A percentile compares a stretch with the other conserved stretches of the same genome.
These are phyloP conservation scores for Chrysoperla carnea DNA, from an alignment of 1,140 invertebrate genomes.

Conservation along the genomic window DNA sequence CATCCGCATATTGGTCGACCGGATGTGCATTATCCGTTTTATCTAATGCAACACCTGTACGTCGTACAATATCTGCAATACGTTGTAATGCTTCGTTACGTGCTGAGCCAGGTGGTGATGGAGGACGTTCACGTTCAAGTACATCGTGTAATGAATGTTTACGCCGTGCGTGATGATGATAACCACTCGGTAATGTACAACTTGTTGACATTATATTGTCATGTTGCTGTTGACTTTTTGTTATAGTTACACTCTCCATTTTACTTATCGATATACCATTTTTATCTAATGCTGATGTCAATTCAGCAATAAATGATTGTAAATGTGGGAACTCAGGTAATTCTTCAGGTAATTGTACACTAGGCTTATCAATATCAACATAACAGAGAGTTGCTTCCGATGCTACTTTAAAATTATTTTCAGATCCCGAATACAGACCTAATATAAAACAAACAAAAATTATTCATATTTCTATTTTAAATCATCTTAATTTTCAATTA, in stretches of 20 bases:
- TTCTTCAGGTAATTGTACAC: constrained; percentile 89
- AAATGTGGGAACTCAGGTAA: constrained; percentile 82
- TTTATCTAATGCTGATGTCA: constrained; percentile 62
- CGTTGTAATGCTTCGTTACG: constrained; percentile 54
- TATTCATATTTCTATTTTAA: not conserved
- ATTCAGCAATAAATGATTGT: constrained; percentile 69
- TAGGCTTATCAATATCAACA: constrained; percentile 87
- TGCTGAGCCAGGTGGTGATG: constrained; percentile 33
- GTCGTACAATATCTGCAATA: constrained; percentile 60
- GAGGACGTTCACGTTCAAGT: constrained; percentile 43
- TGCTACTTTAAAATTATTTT: constrained; percentile 26
- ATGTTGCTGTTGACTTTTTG: constrained; percentile 4
- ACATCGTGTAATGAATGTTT: constrained; percentile 62
- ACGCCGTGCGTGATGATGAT: constrained; percentile 22
- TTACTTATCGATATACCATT: constrained; percentile 36
- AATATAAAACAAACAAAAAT: constrained; percentile 11
- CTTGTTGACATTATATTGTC: constrained; percentile 36
- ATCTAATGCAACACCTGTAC: constrained; percentile 38
- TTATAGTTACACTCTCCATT: not conserved
- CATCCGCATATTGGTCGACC: constrained; percentile 64
- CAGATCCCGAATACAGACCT: constrained; percentile 33
- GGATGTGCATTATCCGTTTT: constrained; percentile 16
- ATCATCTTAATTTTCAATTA: not conserved
- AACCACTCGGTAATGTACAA: constrained; percentile 34
- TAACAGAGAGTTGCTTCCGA: constrained; percentile 79